These are phyloP conservation scores for Hydractinia symbiolongicarpus DNA, from an alignment of 30 jellyfish, hydroid and myxozoan species.

Conservation along the genomic window DNA sequence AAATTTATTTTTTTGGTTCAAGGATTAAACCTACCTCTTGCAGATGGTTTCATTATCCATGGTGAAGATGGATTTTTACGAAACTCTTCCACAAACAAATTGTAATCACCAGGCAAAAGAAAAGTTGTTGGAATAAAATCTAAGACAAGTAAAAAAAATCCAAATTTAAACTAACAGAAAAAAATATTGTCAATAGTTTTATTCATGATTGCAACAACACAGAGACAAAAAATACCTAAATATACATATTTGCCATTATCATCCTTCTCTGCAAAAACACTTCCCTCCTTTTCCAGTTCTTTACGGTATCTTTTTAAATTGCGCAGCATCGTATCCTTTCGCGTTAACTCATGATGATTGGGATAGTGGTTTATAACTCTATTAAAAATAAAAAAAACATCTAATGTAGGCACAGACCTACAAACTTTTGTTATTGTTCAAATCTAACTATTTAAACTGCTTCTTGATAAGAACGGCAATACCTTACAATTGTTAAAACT, in stretches of 20 bases:
- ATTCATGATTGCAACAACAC: not conserved
- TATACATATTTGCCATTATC: slow-evolving; percentile 80
- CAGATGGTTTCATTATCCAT: slow-evolving; percentile 98
- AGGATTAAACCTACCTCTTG: slow-evolving; percentile 45
- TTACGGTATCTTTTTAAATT: slow-evolving; percentile 75
- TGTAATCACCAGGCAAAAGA: slow-evolving; percentile 90
- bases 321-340: slow-evolving; percentile 84
- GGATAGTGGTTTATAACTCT: slow-evolving; percentile 87
- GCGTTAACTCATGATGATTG: slow-evolving; percentile 83
- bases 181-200: not conserved
- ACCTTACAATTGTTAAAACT: too few species aligned
- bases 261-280: slow-evolving; percentile 86
- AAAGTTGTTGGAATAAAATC: slow-evolving; percentile 93
- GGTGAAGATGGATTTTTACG: slow-evolving; percentile 95
- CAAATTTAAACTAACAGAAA: not conserved
- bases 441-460: not conserved
- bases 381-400: not conserved
- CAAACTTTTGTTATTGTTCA: not conserved
- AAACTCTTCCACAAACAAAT: slow-evolving; percentile 89
- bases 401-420: not conserved
- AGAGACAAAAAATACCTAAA: slow-evolving; percentile 39
- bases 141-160: too few species aligned
- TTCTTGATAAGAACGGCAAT: not conserved
- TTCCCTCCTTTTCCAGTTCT: slow-evolving; percentile 87
- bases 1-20: too few species aligned